phyloP scores from a whole-genome alignment of 2,888 invertebrate species.

The Dolomedes plantarius region DNA sequence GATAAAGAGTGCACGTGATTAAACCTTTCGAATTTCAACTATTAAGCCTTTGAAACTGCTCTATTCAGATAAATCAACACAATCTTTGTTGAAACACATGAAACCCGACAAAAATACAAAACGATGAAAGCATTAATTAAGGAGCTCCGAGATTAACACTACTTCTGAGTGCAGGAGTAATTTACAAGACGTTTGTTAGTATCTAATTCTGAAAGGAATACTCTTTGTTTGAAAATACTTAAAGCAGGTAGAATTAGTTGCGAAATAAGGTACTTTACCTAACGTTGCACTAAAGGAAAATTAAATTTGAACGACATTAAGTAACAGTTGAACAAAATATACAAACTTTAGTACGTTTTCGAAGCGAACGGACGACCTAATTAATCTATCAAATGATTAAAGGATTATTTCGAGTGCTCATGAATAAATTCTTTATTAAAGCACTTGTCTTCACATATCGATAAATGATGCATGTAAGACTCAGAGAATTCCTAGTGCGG shows the following conservation, averaged over 20 bases:
- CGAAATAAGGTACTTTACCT: neutral
- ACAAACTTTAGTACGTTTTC: neutral
- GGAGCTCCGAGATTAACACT: neutral
- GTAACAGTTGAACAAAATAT: neutral
- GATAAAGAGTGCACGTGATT: too few species aligned
- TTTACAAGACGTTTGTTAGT: neutral
- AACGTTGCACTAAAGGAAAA: neutral
- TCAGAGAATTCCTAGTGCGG: neutral
- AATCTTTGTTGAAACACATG: too few species aligned
- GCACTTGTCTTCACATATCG: neutral
- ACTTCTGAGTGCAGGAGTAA: neutral
- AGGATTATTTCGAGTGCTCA: neutral
- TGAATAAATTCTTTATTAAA: neutral
- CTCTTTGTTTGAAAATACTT: neutral
- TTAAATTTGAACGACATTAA: neutral
- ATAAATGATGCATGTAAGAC: neutral
- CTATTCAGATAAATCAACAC: too few species aligned
- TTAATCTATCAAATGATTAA: conserved; percentile 9
- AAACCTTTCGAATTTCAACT: too few species aligned
- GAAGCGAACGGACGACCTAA: neutral
- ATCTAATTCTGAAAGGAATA: neutral
- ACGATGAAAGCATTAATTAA: neutral
- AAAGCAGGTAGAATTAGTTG: neutral
- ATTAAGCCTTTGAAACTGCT: too few species aligned
- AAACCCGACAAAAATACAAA: too few species aligned